Evolutionary conservation across 2,797 vertebrate species (phyloP), one percentile per base, ranked within the genome.

Genomic region (Alca torda): DNA sequence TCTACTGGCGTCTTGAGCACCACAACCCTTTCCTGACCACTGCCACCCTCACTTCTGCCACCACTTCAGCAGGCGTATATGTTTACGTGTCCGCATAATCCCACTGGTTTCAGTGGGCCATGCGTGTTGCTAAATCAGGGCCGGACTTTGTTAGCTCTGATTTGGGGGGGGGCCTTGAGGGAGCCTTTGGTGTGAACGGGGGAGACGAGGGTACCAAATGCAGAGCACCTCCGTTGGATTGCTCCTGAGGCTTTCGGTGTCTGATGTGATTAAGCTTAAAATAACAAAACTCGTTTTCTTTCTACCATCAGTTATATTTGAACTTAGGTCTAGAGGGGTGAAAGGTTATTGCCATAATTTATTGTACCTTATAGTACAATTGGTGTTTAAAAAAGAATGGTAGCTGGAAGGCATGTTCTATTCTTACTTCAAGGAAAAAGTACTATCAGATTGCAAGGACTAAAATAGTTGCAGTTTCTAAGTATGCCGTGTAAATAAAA

Each of bases 271-370:
- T 89, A 95, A 90, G 72, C 85, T 87, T 89, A 94, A 95, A 91
- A 85, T 96, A 97, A 91, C 84, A 87, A 87, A 91, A 81, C 65
- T 92, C 33, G 14, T 96, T 95, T 96, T 74, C 79, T 84, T 86
- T 87, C 76, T 73, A 41, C 78, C 89, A 93, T 78, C 81, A 39
- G 51, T 93, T 93, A 39, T n/a, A 28, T 64, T 78, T 95, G 88
- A 96, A 95, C 94, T 93, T 48, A 3, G 89, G 87, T 69, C 84
- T 53, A 28, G 54, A 23, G 18, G 51, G 90, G 89, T 83, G 89
- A 96, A 87, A 92, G 84, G 96, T 95, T 94, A 78, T 75, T 51
- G 90, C 92, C 89, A 73, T 95, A 96, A 92, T 93, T 96, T 91
- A 95, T 93, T 68, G 81, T 78, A 67, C 65, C 48, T 85, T 75